A percentile compares a stretch with the other conserved stretches of the same genome.
These are phyloP conservation scores for Labeo rohita DNA, from an alignment of 2,113 vertebrate genomes.

Conservation along the genomic window DNA sequence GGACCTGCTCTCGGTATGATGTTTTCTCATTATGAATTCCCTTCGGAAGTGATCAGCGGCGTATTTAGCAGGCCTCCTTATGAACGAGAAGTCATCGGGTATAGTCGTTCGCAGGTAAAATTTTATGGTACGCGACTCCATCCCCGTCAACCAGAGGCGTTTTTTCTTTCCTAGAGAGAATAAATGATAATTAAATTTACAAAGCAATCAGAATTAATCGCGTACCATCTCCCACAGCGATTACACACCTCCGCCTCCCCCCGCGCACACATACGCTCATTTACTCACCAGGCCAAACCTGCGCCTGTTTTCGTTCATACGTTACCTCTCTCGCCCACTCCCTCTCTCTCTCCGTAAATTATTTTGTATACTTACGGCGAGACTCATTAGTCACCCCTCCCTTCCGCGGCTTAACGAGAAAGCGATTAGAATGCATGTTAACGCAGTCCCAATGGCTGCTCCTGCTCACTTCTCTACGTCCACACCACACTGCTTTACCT, in stretches of 20 bases:
- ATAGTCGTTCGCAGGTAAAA: neutral
- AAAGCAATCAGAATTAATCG: constrained; percentile 61
- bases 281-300: constrained; percentile 68
- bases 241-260: constrained; percentile 47
- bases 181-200: constrained; percentile 57
- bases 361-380: constrained; percentile 69
- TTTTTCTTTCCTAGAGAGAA: constrained; percentile 59
- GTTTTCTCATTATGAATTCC: constrained; percentile 24
- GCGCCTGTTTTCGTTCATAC: constrained; percentile 60
- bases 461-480: constrained; percentile 58
- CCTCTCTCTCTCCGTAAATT: constrained; percentile 68
- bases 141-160: constrained; percentile 25
- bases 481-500: constrained; percentile 73
- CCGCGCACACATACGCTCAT: constrained; percentile 57
- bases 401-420: constrained; percentile 75
- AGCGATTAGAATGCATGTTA: constrained; percentile 74
- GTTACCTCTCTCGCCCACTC: constrained; percentile 59
- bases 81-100: neutral
- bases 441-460: constrained; percentile 67
- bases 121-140: constrained; percentile 26
- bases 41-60: neutral
- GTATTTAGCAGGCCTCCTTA: constrained; percentile 44
- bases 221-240: constrained; percentile 26
- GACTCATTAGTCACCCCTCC: constrained; percentile 74
- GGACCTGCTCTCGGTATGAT: neutral